phyloP scores from a whole-genome alignment of 1,140 invertebrate species.

The Nautilus pompilius region DNA sequence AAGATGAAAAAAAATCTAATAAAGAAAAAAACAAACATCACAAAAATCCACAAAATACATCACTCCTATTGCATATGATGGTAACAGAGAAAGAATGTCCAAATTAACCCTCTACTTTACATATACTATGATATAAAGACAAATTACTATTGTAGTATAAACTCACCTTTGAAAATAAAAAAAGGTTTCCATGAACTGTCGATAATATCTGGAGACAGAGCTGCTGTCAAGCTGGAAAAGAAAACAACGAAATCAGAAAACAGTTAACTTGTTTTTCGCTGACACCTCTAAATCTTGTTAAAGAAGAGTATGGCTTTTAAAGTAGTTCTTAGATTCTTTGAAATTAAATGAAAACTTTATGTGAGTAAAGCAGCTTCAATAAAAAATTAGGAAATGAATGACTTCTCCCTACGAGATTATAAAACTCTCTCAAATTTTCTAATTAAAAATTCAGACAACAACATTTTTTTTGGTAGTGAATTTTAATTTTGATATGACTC shows the following conservation, averaged over 20 bases:
- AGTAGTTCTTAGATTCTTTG: not conserved
- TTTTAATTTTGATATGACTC: too few relatives aligned
- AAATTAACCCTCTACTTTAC: too few relatives aligned
- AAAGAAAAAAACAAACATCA: too few relatives aligned
- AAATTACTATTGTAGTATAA: too few relatives aligned
- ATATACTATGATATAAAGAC: too few relatives aligned
- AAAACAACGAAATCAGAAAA: not conserved
- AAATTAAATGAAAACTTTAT: not conserved
- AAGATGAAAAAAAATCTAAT: too few relatives aligned
- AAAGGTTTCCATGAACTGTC: constrained; percentile 38
- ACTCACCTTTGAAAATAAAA: constrained; percentile 45
- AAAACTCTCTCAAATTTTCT: too few relatives aligned
- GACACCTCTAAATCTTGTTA: not conserved
- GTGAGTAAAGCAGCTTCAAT: not conserved
- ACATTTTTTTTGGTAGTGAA: too few relatives aligned
- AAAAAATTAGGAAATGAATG: not conserved
- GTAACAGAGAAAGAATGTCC: too few relatives aligned
- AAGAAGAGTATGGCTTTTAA: not conserved
- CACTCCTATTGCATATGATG: too few relatives aligned
- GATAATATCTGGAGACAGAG: constrained; percentile 34
- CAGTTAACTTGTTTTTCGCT: not conserved
- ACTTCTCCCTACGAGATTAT: not conserved
- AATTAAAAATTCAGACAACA: too few relatives aligned
- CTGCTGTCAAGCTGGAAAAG: constrained; percentile 28
- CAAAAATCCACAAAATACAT: too few relatives aligned